Conservation (phyloP, 37 sponge, comb jelly and placozoan species). For the Spongilla lacustris region DNA sequence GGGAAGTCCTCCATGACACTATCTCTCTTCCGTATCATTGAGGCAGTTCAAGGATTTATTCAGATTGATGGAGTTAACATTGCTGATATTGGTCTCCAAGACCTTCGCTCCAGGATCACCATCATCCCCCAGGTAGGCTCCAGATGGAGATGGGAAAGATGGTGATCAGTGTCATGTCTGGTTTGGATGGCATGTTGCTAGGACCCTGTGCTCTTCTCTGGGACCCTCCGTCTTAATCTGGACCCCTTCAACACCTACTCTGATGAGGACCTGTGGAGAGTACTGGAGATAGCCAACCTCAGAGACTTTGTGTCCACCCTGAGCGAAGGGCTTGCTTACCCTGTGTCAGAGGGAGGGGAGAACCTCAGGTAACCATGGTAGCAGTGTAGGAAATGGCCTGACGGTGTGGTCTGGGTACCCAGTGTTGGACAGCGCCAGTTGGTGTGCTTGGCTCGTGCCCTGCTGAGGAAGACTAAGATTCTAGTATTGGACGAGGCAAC, state of each 20-base stretch:
- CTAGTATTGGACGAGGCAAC: constrained; percentile 96
- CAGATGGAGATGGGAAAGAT: neutral
- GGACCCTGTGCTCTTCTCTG: constrained; percentile 96
- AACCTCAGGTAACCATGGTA: constrained; percentile 76
- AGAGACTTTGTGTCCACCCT: constrained; percentile 72
- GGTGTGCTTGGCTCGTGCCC: constrained; percentile 94
- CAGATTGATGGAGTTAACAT: constrained; percentile 77
- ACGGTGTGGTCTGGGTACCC: neutral
- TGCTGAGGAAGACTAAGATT: constrained; percentile 90
- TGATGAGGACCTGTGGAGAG: constrained; percentile 87
- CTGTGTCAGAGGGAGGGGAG: constrained; percentile 91
- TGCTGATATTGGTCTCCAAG: constrained; percentile 74
- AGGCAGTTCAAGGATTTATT: constrained; percentile 82
- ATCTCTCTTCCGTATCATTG: constrained; percentile 90
- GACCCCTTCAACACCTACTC: constrained; percentile 87
- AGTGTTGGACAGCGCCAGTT: constrained; percentile 98
- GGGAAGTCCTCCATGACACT: constrained; percentile 93
- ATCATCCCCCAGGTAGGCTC: constrained; percentile 89
- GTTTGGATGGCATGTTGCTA: neutral
- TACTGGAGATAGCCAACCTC: constrained; percentile 86
- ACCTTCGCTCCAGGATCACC: constrained; percentile 83
- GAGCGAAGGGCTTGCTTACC: constrained; percentile 57
- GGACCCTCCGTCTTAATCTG: constrained; percentile 83
- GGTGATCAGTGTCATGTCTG: neutral
- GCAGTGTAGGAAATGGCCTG: neutral